phyloP scores from a whole-genome alignment of 2,797 vertebrate genomes.

The Diceros bicornis region DNA sequence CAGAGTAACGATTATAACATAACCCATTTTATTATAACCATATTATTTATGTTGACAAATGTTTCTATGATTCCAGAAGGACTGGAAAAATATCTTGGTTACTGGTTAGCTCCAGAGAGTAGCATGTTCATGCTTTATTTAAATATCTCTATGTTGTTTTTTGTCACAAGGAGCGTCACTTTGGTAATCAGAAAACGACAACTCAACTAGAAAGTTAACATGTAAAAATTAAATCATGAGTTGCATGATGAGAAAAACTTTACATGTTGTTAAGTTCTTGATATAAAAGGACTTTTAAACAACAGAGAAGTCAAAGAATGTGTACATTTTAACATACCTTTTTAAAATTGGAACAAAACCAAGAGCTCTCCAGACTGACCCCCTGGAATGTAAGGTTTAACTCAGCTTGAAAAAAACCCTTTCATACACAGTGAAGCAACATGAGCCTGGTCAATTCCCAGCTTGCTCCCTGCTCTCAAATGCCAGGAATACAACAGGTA shows the following conservation, averaged over 20 bases:
- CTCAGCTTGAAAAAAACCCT: background rate
- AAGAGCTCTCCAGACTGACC: background rate
- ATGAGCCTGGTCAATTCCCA: background rate
- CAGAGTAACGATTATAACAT: background rate
- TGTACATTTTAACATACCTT: background rate
- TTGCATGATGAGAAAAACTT: background rate
- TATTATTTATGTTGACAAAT: background rate
- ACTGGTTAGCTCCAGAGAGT: background rate
- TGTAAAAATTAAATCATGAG: background rate
- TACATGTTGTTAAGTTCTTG: background rate
- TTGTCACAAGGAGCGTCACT: background rate
- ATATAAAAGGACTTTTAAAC: background rate
- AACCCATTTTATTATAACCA: background rate
- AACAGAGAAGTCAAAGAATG: background rate
- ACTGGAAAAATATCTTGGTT: background rate
- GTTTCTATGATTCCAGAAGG: background rate
- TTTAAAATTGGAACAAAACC: constrained; percentile 2
- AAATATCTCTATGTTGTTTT: background rate
- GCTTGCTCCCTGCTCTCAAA: background rate
- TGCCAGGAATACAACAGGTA: background rate
- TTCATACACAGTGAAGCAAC: background rate
- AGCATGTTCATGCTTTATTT: background rate
- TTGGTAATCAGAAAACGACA: background rate
- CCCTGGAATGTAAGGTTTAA: background rate
- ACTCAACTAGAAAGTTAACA: background rate